Conservation (phyloP, 2,113 vertebrate species). For the Sorex fumeus region DNA sequence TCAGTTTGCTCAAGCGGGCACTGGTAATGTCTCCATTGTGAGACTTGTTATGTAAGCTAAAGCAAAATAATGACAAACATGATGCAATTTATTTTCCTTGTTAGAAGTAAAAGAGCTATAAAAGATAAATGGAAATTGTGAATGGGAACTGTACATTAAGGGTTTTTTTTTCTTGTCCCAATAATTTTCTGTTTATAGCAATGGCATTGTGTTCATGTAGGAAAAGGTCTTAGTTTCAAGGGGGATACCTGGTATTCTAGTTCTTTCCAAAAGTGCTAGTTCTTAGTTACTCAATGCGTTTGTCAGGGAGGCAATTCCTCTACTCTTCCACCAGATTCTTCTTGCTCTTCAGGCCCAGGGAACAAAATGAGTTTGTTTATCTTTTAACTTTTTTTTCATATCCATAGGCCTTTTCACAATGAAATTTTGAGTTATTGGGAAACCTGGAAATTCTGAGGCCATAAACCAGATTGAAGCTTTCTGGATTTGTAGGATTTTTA, state of each 20-base stretch:
- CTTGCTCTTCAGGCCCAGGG: not conserved
- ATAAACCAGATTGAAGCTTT: not conserved
- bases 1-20: too few relatives aligned
- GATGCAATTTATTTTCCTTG: not conserved
- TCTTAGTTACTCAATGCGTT: not conserved
- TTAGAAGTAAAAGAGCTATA: constrained; percentile 16
- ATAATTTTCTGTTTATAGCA: not conserved
- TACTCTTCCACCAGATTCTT: not conserved
- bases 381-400: not conserved
- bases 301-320: not conserved
- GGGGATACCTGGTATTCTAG: not conserved
- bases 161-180: not conserved
- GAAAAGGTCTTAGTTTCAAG: constrained; percentile 2
- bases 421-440: not conserved
- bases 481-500: not conserved
- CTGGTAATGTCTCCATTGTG: too few relatives aligned
- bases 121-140: not conserved
- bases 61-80: not conserved
- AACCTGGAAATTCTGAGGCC: not conserved
- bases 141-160: not conserved
- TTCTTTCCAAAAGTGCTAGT: fast-evolving
- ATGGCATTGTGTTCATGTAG: not conserved
- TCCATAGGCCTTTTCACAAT: not conserved
- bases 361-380: not conserved
- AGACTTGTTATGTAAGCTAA: not conserved